Base-by-base conservation (phyloP, 2,888 invertebrate genomes). In the Alitta virens region DNA sequence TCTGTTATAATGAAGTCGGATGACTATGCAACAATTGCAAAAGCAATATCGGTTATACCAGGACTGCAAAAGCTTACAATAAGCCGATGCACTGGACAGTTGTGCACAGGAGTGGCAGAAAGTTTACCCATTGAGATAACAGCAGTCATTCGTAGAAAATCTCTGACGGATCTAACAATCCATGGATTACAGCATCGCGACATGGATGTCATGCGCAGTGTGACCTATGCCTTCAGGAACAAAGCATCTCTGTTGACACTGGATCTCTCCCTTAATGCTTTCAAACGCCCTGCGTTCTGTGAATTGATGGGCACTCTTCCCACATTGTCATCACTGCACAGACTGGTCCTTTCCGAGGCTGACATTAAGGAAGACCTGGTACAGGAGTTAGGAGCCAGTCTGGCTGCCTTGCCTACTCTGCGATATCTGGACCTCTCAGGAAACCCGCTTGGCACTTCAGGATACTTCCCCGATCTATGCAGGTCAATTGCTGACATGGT, bases 371-470 rank as follows among this genome's bases (percentile, higher is more conserved):
- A 1, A 14, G 57, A 46, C 25, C 33, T 26, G 2, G 18, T 58
- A 14, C 16, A 9, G 7, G 16, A 26, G 18, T 14, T 58, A 5
- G 16, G 21, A 1, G 21, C 2, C 9, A 7, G 26, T 1, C 33
- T 58, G 50, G 23, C 21, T 16, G n/a, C 14, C 16, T 23, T 58
- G 26, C 40, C 57, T 50, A 43, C 46, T 18, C 33, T 58, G 26
- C 26, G 38, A 50, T 18, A 23, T 18, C 49, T 58, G 9, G 57
- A 58, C 33, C 18, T 58, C 7, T 58, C 57, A 1, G 26, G 26
- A 21, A 58, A 43, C 50, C 49, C 46, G 49, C 21, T 58, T 49
- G 46, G 57, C 33, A n/a, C 50, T 26, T 18, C n/a, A 3, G 56
- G 40, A 16, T 5, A 21, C n/a, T 58, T 58, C 24, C 3, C 7